Base-by-base conservation (phyloP, 2,888 invertebrate genomes). In the Erpobdella octoculata region DNA sequence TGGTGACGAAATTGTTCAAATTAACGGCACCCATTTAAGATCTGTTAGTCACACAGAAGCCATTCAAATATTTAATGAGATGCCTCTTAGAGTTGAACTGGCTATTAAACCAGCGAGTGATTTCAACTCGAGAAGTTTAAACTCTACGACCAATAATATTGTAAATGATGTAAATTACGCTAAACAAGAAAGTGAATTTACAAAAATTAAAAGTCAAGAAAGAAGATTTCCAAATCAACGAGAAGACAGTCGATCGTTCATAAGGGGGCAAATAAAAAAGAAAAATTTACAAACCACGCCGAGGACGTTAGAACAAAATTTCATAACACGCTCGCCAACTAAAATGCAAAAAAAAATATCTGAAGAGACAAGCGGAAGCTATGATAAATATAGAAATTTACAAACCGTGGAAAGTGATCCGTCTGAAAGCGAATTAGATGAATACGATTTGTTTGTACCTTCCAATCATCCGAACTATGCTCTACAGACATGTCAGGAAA, bases 1-100 rank as follows among this genome's bases (percentile, higher is more conserved):
- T 77, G 92, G 92, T 12, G 94, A 94, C 84, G 91, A 93, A 86
- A 91, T 94, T 76, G 83, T 93, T 70, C 88, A 89, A 78, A 93
- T 94, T 74, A 93, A 93, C 82, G 89, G 89, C 12, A 88, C 88
- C 79, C 88, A 91, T 75, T 84, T 93, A 73, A 87, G 89, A 74
- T 90, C 90, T 0, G 85, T 91, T 71, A 86, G 88, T 59, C 87
- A 94, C 85, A 89, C 89, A 77, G 93, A 94, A 85, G 93, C 93
- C 70, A 91, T 94, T 81, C 88, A 89, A 78, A 87, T 92, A 79
- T 93, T 95, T 83, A 93, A 93, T 85, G 89, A 89, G 83, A 91
- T 94, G 78, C 81, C 81, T 0, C 74, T 80, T 18, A 75, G 78
- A 5, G 78, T 81, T 8, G 74, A 78, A 3, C 72, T 81, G 18